Percentiles rank a stretch among this genome's conserved stretches.
These are phyloP conservation scores for Pelecanus crispus DNA, from an alignment of 2,113 vertebrate species.

Conservation along the genomic window DNA sequence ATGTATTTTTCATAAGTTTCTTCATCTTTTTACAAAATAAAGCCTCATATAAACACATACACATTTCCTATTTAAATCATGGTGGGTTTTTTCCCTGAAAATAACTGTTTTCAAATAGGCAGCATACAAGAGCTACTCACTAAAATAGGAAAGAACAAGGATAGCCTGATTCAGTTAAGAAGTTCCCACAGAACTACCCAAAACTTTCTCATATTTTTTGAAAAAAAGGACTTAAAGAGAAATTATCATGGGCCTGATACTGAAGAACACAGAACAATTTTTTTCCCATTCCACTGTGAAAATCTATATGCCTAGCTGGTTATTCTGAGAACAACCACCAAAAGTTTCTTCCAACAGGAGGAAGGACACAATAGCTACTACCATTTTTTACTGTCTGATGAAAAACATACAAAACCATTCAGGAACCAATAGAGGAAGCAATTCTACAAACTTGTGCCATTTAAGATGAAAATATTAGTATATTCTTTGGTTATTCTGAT, in stretches of 20 bases:
- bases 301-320: not conserved
- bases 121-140: not conserved
- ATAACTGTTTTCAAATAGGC: not conserved
- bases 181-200: not conserved
- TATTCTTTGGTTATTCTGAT: not conserved
- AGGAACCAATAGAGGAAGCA: not conserved
- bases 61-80: not conserved
- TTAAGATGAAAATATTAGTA: not conserved
- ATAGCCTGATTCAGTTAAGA: not conserved
- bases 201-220: not conserved
- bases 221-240: not conserved
- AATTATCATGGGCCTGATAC: not conserved
- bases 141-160: not conserved
- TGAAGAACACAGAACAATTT: not conserved
- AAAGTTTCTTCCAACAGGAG: not conserved
- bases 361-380: not conserved
- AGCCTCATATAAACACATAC: not conserved
- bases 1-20: not conserved
- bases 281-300: not conserved
- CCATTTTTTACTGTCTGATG: not conserved
- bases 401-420: not conserved
- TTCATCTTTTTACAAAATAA: not conserved
- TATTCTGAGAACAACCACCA: not conserved
- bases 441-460: not conserved
- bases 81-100: not conserved